Evolutionary conservation across 30 jellyfish, hydroid and myxozoan species (phyloP), one percentile per base, ranked within the genome.

Genomic region (Catostylus mosaicus): DNA sequence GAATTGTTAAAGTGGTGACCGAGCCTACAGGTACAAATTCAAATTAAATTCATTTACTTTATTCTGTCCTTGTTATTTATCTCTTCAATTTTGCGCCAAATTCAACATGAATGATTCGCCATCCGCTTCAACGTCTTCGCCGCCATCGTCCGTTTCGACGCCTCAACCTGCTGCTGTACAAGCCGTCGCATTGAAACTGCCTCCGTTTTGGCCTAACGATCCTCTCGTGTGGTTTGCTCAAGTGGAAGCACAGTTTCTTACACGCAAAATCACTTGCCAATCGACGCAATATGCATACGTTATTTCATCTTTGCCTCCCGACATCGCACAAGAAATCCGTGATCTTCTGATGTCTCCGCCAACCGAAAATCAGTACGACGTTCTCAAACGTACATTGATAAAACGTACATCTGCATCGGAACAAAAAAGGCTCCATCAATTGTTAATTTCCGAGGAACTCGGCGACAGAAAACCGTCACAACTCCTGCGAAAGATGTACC

Each of bases 151-250:
- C n/a, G n/a, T n/a, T n/a, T n/a, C n/a, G n/a, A n/a, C n/a, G n/a
- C n/a, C n/a, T n/a, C n/a, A n/a, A n/a, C n/a, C n/a, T n/a, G n/a
- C 85, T 11, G 51, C 47, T 3, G 85, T 73, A 35, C 67, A 50
- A 2, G 59, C 73, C 30, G 69, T 50, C 30, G 46, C 71, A 1
- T 26, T 73, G 29, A 73, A 73, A 32, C 54, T 73, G 18, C 85
- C 85, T 22, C 85, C 85, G 22, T 73, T 22, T 63, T 73, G 85
- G 85, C 85, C 85, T 45, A 73, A 71, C 45, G 68, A 71, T 22
- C 83, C 83, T 20, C 14, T 47, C 73, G n/a, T n/a, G n/a, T n/a
- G n/a, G 86, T 74, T 74, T 54, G 75, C 73, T 20, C 86, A 74
- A 30, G 66, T 74, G 6, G 86, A 74, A 31, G 61, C 75, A 4